A percentile compares a stretch with the other conserved stretches of the same genome.
Conservation (phyloP, 2,113 vertebrate species). For the Cathartes aura region DNA sequence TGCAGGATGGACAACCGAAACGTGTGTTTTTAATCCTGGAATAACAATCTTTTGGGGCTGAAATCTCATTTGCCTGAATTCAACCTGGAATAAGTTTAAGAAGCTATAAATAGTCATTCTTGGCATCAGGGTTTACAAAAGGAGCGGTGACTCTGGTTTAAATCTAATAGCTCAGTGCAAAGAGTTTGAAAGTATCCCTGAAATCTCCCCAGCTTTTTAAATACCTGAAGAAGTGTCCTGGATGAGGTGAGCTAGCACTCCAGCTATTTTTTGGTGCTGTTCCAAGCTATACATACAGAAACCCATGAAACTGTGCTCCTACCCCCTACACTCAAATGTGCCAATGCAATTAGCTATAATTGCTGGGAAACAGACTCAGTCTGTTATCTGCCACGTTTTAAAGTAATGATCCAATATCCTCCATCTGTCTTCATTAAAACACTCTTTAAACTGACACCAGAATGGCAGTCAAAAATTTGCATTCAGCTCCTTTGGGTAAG, state of each 20-base stretch:
- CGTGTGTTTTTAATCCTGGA: background rate
- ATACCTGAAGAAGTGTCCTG: background rate
- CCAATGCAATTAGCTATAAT: constrained; percentile 53
- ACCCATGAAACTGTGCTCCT: background rate
- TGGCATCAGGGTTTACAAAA: background rate
- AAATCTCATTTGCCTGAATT: background rate
- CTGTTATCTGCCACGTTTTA: constrained; percentile 52
- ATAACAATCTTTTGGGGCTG: background rate
- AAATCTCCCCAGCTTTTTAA: background rate
- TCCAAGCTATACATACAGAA: background rate
- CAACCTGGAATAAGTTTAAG: background rate
- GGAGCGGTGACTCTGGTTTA: background rate
- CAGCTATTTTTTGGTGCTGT: background rate
- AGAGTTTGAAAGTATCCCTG: background rate
- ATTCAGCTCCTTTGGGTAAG: background rate
- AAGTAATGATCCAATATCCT: constrained; percentile 41
- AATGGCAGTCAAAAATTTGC: background rate
- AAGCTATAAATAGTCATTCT: background rate
- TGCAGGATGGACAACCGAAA: background rate
- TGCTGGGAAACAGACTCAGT: constrained; percentile 46
- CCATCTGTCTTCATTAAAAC: constrained; percentile 56
- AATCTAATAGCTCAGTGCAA: background rate
- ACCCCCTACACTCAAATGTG: background rate
- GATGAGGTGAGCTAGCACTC: background rate
- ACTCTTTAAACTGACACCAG: constrained; percentile 30